These are phyloP conservation scores for Turdus rufiventris DNA, from an alignment of 2,113 vertebrate species.

Conservation along the genomic window DNA sequence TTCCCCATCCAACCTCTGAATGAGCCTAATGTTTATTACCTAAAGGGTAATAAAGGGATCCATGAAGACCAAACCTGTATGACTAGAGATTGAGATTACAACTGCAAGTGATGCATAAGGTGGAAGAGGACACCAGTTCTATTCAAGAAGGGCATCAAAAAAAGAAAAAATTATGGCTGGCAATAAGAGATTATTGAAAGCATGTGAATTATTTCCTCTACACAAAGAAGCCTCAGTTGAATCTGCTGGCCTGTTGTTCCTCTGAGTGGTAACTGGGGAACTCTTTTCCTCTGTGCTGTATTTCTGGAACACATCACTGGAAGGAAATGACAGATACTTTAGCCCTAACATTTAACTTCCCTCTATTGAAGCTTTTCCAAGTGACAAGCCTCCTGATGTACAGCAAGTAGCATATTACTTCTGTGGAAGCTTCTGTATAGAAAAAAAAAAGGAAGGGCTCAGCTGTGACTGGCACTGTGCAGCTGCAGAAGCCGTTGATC, in stretches of 20 bases:
- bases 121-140: neutral
- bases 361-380: neutral
- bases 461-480: neutral
- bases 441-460: neutral
- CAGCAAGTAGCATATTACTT: neutral
- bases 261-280: neutral
- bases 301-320: neutral
- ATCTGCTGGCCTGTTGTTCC: neutral
- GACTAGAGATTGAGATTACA: neutral
- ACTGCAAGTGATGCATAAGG: neutral
- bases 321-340: neutral
- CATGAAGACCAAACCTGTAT: neutral
- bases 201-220: neutral
- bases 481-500: neutral
- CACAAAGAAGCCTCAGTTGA: neutral
- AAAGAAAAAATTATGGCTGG: neutral
- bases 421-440: neutral
- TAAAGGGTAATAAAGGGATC: neutral
- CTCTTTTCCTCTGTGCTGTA: neutral
- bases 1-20: neutral
- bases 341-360: neutral
- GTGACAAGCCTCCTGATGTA: neutral
- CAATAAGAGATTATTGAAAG: neutral
- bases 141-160: neutral
- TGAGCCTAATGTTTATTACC: neutral